Percentiles rank a stretch among this genome's conserved stretches.
phyloP scores from a whole-genome alignment of 2,888 invertebrate species.

The Hemithea aestivaria region DNA sequence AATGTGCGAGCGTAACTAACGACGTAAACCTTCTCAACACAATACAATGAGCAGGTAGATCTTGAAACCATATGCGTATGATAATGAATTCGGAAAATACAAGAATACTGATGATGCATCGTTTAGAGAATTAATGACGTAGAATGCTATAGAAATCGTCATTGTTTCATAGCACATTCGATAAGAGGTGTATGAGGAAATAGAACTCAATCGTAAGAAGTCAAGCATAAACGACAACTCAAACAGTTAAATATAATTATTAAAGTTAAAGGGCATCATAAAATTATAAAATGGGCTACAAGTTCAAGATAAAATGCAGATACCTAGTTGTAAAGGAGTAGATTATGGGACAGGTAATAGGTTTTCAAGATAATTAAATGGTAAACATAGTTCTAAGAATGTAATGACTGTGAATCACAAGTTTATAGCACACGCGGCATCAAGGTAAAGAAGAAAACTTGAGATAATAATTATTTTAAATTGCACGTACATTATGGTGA shows the following conservation, averaged over 20 bases:
- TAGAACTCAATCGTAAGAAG: too few species aligned
- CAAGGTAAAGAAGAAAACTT: conserved; percentile 16
- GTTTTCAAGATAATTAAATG: conserved; percentile 3
- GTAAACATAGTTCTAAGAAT: conserved; percentile 4
- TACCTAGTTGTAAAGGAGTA: too few species aligned
- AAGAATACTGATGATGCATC: too few species aligned
- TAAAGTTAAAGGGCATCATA: too few species aligned
- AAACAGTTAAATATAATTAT: too few species aligned
- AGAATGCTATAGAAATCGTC: too few species aligned
- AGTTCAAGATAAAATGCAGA: too few species aligned
- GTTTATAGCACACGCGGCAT: background rate
- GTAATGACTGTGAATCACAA: conserved; percentile 9
- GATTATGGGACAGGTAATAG: conserved; percentile 4
- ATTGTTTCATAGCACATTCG: too few species aligned
- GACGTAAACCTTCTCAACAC: conserved; percentile 26
- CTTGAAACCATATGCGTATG: conserved; percentile 15
- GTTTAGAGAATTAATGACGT: too few species aligned
- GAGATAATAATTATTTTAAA: conserved; percentile 8
- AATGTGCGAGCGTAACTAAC: conserved; percentile 17
- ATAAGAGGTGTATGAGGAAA: too few species aligned
- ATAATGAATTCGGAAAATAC: conserved; percentile 5
- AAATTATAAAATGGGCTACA: too few species aligned
- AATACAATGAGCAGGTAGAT: conserved; percentile 33
- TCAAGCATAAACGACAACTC: too few species aligned
- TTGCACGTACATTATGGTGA: conserved; percentile 11